Conservation (phyloP, 2,797 vertebrate genomes). For the Avahi laniger region DNA sequence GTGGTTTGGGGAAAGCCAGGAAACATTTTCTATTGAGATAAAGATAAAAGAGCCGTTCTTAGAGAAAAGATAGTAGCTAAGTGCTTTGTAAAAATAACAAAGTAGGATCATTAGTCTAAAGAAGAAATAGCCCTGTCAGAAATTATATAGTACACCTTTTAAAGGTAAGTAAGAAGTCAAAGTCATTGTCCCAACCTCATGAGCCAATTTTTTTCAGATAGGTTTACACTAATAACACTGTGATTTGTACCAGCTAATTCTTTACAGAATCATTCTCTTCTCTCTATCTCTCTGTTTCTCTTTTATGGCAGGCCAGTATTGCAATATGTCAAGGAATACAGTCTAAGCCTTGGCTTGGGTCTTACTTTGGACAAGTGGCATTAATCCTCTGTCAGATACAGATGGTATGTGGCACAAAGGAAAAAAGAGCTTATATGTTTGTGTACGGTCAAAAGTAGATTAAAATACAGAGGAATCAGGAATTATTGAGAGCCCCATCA, state of each 20-base stretch:
- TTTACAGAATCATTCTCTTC: neutral
- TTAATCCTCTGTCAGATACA: neutral
- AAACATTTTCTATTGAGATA: conserved; percentile 67
- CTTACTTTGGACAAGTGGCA: neutral
- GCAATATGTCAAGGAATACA: neutral
- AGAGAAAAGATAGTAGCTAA: conserved; percentile 68
- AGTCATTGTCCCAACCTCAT: conserved; percentile 51
- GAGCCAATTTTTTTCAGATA: neutral
- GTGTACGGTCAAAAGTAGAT: neutral
- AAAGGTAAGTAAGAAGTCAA: conserved; percentile 71
- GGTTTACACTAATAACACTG: conserved; percentile 41
- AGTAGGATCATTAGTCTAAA: conserved; percentile 69
- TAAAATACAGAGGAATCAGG: neutral
- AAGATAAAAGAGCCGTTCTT: conserved; percentile 69
- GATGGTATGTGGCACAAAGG: neutral
- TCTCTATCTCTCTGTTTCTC: neutral
- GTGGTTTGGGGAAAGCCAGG: conserved; percentile 30
- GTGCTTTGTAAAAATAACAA: conserved; percentile 74
- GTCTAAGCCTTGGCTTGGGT: neutral
- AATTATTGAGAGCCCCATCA: neutral
- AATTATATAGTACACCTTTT: conserved; percentile 69
- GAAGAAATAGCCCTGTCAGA: conserved; percentile 66
- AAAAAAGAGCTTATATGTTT: neutral
- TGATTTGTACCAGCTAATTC: conserved; percentile 20
- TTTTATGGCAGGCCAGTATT: neutral